Base-by-base conservation (phyloP, 2,888 invertebrate genomes). In the Dryadula phaetusa region DNA sequence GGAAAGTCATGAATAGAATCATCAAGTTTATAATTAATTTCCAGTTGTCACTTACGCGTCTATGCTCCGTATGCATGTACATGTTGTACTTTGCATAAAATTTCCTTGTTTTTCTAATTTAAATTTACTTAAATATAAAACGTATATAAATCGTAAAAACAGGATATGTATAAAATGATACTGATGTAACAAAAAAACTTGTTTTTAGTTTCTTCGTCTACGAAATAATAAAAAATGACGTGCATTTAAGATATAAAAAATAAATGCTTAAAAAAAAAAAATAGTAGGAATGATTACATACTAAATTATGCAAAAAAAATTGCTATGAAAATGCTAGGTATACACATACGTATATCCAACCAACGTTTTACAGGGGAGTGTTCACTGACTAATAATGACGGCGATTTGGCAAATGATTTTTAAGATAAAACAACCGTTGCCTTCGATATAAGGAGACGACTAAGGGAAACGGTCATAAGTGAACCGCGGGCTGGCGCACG, bases 361-460 rank as follows among this genome's bases (percentile, higher is more conserved):
- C n/a, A n/a, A n/a, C n/a, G n/a, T n/a, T n/a, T n/a, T n/a, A 34
- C 1, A 52, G 49, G 68, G 70, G 71, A 66, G 72, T 70, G 67
- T 64, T 65, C 44, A n/a, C 49, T 74, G 75, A 75, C 52, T 74
- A 74, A 75, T 28, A 47, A 47, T 73, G 71, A 74, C 75, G 73
- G n/a, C n/a, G n/a, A n/a, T n/a, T 71, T 53, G 32, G 22, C n/a
- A 18, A 20, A 47, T 61, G 37, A 62, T 60, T 67, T 49, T 28
- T 20, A 58, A 53, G 70, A 74, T 75, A 75, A 74, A 72, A 69
- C 49, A 60, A 64, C 18, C 60, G 44, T 54, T 54, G 56, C n/a
- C 52, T 71, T 71, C 54, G 64, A 71, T 74, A 75, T 74, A 73
- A 74, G 68, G 53, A 63, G 58, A 66, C 63, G 10, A 46, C 25